A percentile compares a stretch with the other conserved stretches of the same genome.
Evolutionary conservation across 1,140 invertebrate species (phyloP).

Genomic region (Bombus difficillimus): DNA sequence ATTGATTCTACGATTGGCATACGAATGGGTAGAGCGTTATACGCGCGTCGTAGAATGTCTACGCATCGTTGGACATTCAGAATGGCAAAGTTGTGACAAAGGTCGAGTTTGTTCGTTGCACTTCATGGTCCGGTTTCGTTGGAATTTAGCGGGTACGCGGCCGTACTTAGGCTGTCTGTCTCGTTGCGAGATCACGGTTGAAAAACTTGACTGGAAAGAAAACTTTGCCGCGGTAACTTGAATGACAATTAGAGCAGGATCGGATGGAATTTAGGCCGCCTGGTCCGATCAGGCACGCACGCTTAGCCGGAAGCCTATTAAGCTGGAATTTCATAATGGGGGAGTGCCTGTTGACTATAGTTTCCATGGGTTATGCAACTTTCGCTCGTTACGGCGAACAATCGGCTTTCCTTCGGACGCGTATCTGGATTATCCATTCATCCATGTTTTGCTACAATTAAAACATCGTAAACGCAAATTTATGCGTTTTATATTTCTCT

Average conservation of each 20-base stretch:
- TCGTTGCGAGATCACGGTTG: conserved; percentile 39
- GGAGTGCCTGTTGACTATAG: conserved; percentile 56
- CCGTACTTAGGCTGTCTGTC: not conserved
- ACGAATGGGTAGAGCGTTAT: not conserved
- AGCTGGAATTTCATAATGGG: conserved; percentile 63
- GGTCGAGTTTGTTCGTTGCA: not conserved
- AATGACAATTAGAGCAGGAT: conserved; percentile 65
- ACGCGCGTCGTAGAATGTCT: not conserved
- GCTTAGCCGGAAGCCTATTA: conserved; percentile 63
- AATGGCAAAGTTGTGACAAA: not conserved
- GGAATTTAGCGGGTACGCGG: conserved; percentile 18
- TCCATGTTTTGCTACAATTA: not conserved
- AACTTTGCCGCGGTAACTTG: conserved; percentile 41
- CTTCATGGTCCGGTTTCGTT: conserved; percentile 6
- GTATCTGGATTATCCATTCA: conserved; percentile 49
- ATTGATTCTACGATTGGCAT: conserved; percentile 1
- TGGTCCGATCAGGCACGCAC: conserved; percentile 54
- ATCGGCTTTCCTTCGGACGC: conserved; percentile 35
- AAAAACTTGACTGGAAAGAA: conserved; percentile 32
- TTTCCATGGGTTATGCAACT: conserved; percentile 60
- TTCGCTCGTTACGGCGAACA: conserved; percentile 54
- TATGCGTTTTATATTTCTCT: not conserved
- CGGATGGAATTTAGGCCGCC: conserved; percentile 63
- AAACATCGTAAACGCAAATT: not conserved
- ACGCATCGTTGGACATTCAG: not conserved